Evolutionary conservation across 2,113 vertebrate genomes (phyloP).

Genomic region (Neoarius graeffei): DNA sequence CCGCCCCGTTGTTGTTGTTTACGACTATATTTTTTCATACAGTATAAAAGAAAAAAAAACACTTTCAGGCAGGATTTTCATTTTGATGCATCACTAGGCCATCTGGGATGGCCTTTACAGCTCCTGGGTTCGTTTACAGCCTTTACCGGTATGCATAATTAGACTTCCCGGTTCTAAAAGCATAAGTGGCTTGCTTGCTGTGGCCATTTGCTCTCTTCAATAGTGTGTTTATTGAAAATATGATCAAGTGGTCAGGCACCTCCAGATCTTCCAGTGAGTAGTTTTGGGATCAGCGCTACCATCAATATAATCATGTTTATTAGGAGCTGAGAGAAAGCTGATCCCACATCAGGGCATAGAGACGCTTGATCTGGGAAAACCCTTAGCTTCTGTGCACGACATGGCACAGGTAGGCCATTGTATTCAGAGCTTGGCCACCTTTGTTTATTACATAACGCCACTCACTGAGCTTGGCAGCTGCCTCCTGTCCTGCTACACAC

Average conservation of each 20-base stretch:
- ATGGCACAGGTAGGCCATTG: conserved; percentile 31
- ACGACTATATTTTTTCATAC: not conserved
- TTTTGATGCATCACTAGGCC: no score
- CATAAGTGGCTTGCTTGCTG: not conserved
- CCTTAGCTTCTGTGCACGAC: not conserved
- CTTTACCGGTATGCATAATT: not conserved
- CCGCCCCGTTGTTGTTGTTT: not conserved
- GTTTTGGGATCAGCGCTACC: not conserved
- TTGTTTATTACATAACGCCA: conserved; percentile 51
- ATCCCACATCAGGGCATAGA: conserved; percentile 1
- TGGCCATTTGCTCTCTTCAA: not conserved
- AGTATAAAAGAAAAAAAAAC: not conserved
- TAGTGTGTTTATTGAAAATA: not conserved
- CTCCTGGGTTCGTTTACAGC: not conserved
- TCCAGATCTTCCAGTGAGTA: not conserved
- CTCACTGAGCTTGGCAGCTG: conserved; percentile 15
- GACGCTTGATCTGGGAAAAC: not conserved
- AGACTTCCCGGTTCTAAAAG: not conserved
- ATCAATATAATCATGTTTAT: conserved; percentile 11
- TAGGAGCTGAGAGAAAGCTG: conserved; percentile 13
- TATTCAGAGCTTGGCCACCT: conserved; percentile 14
- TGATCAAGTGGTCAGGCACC: not conserved
- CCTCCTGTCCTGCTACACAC: conserved; percentile 40
- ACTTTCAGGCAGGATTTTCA: not conserved
- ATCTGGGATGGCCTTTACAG: not conserved